phyloP scores from a whole-genome alignment of 2,113 vertebrate genomes.

The Rhabdomys dilectus region DNA sequence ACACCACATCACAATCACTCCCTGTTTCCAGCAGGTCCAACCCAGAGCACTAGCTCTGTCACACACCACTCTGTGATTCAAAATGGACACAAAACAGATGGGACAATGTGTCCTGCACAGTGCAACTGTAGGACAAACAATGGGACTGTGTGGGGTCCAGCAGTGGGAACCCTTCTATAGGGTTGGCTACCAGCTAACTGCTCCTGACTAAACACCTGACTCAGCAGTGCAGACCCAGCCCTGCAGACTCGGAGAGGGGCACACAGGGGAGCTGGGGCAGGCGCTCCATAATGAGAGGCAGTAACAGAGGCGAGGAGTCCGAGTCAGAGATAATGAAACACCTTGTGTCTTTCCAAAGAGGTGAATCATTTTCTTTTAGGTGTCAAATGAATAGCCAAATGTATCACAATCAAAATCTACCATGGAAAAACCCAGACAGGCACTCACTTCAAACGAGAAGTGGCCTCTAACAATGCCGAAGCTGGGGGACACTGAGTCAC shows the following conservation, averaged over 20 bases:
- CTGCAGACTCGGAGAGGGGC: background rate
- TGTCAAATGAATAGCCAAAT: slow-evolving; percentile 76
- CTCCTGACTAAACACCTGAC: background rate
- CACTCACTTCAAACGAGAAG: slow-evolving; percentile 1
- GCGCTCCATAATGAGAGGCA: background rate
- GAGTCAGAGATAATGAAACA: slow-evolving; percentile 75
- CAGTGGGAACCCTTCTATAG: background rate
- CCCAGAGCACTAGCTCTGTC: background rate
- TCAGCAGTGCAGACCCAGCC: background rate
- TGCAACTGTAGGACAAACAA: background rate
- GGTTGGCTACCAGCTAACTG: background rate
- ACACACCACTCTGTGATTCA: background rate
- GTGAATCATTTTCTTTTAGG: slow-evolving; percentile 76
- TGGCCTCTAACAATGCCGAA: background rate
- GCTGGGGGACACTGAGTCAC: background rate
- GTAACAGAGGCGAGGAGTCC: background rate
- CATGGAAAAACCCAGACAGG: slow-evolving; percentile 63
- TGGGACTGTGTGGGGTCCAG: background rate
- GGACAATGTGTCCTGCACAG: background rate
- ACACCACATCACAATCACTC: background rate
- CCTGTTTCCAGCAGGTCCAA: background rate
- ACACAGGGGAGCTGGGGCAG: background rate
- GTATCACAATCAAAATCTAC: slow-evolving; percentile 66
- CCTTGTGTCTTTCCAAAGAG: slow-evolving; percentile 67
- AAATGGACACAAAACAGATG: fast-evolving